Evolutionary conservation across 2,113 vertebrate genomes (phyloP), one percentile per base, ranked within the genome.

Genomic region (Gambusia affinis): DNA sequence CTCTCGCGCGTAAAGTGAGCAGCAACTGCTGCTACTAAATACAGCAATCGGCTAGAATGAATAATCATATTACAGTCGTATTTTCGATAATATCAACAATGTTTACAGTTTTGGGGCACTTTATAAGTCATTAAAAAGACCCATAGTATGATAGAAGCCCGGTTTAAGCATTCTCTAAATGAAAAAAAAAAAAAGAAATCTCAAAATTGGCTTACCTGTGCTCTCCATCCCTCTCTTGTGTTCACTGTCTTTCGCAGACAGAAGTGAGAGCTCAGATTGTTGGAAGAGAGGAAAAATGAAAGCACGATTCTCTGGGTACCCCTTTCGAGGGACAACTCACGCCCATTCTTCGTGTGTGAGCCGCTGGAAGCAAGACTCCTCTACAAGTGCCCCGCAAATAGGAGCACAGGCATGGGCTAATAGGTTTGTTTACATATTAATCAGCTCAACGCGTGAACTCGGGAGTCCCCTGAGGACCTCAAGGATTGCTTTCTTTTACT

Each of bases 201-300:
- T 65, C 61, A 83, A 79, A 64, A 63, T 70, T 42, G 79, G 85
- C 86, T 65, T 96, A 98, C 97, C 97, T 97, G 96, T 85, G 85
- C 88, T 86, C 69, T 95, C 96, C 97, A 96, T 97, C 92, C 42
- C 62, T 75, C 88, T 92, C 80, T 75, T 90, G 70, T 80, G 69
- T 77, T 82, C 85, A 88, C 64, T 85, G 79, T 90, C 91, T 85
- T 82, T 85, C 64, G 39, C 86, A 83, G 75, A 86, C 83, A 90
- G 83, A 87, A 87, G 71, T 85, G 92, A 89, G 86, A 82, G 79
- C 87, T 82, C 72, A 83, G 90, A 92, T 74, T 78, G 79, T 90
- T 92, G 82, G 94, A 91, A 93, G 93, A 64, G 93, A 91, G 92
- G 92, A 28, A 66, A 67, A 29, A 67, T n/a, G 31, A 92, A 93